These are phyloP conservation scores for Endotricha flammealis DNA, from an alignment of 2,888 invertebrate genomes.

Conservation along the genomic window DNA sequence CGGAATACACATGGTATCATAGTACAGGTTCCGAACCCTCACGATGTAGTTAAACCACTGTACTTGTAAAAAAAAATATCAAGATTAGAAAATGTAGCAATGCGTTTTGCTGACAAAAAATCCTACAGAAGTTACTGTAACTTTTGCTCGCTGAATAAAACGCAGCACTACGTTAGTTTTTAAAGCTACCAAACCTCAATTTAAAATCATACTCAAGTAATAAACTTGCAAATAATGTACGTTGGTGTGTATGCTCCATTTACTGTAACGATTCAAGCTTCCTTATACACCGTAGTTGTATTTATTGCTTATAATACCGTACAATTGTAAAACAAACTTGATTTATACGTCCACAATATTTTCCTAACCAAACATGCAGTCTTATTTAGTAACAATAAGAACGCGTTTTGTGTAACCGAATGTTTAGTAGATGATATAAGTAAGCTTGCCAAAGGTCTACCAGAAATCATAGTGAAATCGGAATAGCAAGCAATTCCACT, in stretches of 20 bases:
- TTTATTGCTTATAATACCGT: slow-evolving; percentile 42
- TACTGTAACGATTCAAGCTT: slow-evolving; percentile 50
- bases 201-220: slow-evolving; percentile 42
- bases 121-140: no score
- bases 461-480: slow-evolving; percentile 47
- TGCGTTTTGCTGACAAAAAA: no score
- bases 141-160: no score
- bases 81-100: no score
- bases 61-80: no score
- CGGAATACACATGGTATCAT: no score
- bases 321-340: slow-evolving; percentile 20
- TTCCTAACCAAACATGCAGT: neutral
- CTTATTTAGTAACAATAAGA: slow-evolving; percentile 11
- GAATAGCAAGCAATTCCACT: slow-evolving; percentile 29
- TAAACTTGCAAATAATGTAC: slow-evolving; percentile 54
- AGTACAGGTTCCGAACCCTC: no score
- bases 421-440: slow-evolving; percentile 12
- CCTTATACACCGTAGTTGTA: slow-evolving; percentile 37
- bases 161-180: no score
- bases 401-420: neutral
- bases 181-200: no score
- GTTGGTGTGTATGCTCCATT: slow-evolving; percentile 54
- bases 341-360: slow-evolving; percentile 1
- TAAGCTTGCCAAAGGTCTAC: slow-evolving; percentile 27
- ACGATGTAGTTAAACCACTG: no score